Conservation (phyloP, 2,888 invertebrate species). For the Parnassius mnemosyne region DNA sequence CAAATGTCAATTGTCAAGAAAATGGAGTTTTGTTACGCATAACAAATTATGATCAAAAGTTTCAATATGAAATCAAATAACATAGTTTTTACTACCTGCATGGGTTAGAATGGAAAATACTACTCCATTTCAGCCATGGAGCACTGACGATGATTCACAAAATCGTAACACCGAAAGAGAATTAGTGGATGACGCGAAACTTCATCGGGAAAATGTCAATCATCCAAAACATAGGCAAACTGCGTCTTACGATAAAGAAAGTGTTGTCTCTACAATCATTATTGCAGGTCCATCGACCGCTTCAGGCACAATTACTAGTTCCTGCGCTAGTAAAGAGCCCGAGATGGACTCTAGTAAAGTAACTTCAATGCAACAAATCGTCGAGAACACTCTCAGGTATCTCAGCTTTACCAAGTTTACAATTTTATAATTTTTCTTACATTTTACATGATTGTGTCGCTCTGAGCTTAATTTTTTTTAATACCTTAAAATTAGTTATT, state of each 20-base stretch:
- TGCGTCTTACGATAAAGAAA: conserved; percentile 79
- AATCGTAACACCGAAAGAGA: conserved; percentile 74
- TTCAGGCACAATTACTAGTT: conserved; percentile 50
- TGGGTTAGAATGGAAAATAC: conserved; percentile 75
- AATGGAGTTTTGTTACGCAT: conserved; percentile 81
- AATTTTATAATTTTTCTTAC: neutral
- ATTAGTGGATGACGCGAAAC: conserved; percentile 79
- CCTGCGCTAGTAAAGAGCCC: conserved; percentile 54
- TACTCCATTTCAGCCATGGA: conserved; percentile 78
- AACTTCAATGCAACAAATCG: conserved; percentile 81
- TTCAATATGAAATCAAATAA: conserved; percentile 67
- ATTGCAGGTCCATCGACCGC: conserved; percentile 66
- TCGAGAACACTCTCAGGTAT: conserved; percentile 84
- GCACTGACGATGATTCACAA: conserved; percentile 71
- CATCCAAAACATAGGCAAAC: conserved; percentile 81
- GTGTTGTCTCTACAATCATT: conserved; percentile 62
- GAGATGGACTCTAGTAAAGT: conserved; percentile 74
- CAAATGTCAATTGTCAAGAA: conserved; percentile 74
- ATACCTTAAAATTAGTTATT: no score
- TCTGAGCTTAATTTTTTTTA: neutral
- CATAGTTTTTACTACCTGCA: conserved; percentile 50
- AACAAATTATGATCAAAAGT: conserved; percentile 62
- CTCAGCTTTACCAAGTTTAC: conserved; percentile 15
- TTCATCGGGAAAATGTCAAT: conserved; percentile 80
- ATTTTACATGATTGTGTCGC: neutral